A percentile compares a stretch with the other conserved stretches of the same genome.
Evolutionary conservation across 2,888 invertebrate species (phyloP).

Genomic region (Eugnorisma glareosa): DNA sequence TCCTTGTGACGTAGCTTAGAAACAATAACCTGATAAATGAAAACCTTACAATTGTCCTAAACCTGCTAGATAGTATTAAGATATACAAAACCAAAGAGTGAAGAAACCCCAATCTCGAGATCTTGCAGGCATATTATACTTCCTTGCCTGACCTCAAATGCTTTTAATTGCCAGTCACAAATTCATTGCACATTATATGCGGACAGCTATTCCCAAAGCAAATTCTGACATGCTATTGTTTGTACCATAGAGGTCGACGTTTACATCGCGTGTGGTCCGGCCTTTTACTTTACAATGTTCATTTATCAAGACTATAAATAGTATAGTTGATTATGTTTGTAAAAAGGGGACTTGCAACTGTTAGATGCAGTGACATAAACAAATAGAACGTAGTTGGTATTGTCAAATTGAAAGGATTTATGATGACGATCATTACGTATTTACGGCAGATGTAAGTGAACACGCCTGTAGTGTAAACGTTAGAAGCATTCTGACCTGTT

Average conservation of each 20-base stretch:
- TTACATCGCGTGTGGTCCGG: slow-evolving; percentile 52
- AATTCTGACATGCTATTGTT: slow-evolving; percentile 52
- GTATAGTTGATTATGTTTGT: slow-evolving; percentile 7
- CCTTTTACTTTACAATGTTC: slow-evolving; percentile 40
- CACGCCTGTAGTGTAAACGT: background rate
- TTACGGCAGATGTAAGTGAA: background rate
- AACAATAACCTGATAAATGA: background rate
- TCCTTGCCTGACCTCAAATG: background rate
- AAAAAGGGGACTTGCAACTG: background rate
- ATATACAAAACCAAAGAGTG: background rate
- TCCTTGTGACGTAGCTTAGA: background rate
- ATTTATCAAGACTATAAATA: slow-evolving; percentile 32
- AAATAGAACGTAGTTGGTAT: background rate
- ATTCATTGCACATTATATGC: slow-evolving; percentile 27
- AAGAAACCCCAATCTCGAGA: background rate
- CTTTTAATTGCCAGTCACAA: slow-evolving; percentile 19
- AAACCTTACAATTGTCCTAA: background rate
- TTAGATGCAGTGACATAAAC: background rate
- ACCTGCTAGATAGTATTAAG: background rate
- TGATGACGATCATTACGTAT: too few species aligned
- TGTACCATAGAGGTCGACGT: slow-evolving; percentile 35
- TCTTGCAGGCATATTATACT: background rate
- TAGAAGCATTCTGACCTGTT: background rate
- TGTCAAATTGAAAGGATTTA: background rate
- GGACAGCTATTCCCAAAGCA: slow-evolving; percentile 41